A percentile compares a stretch with the other conserved stretches of the same genome.
Evolutionary conservation across 2,888 invertebrate genomes (phyloP).

Genomic region (Torymus aiolomorphi): DNA sequence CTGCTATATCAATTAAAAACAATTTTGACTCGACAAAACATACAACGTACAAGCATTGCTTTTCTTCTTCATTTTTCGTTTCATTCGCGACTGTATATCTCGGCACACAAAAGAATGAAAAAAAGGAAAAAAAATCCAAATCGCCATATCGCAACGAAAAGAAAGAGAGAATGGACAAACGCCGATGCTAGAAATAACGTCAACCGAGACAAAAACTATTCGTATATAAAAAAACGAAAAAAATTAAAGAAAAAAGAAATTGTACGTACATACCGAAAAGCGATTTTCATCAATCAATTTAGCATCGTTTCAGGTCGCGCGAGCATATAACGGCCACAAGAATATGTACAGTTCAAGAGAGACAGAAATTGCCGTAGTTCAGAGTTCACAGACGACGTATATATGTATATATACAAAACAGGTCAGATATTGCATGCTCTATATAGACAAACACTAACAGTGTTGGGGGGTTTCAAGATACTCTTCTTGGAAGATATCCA

Average conservation of each 20-base stretch:
- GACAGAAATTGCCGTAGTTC: constrained; percentile 61
- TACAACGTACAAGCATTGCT: constrained; percentile 31
- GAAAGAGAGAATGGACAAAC: not conserved
- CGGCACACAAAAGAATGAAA: too few species aligned
- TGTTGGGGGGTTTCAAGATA: constrained; percentile 57
- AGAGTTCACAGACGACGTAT: constrained; percentile 62
- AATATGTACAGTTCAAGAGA: constrained; percentile 22
- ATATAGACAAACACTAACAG: constrained; percentile 66
- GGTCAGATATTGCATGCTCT: constrained; percentile 69
- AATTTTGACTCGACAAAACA: constrained; percentile 9
- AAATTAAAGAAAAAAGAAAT: not conserved
- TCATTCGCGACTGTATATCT: not conserved
- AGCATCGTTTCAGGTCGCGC: constrained; percentile 9
- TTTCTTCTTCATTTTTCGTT: constrained; percentile 45
- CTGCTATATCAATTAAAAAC: constrained; percentile 4
- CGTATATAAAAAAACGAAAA: not conserved
- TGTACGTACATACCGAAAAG: not conserved
- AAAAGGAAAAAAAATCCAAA: not conserved
- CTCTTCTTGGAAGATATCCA: constrained; percentile 46
- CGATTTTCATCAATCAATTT: constrained; percentile 42
- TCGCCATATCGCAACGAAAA: not conserved
- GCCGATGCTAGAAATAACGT: not conserved
- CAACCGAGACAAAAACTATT: not conserved
- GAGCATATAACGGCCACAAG: constrained; percentile 36
- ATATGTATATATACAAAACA: constrained; percentile 59